Conservation (phyloP, 2,113 vertebrate genomes). For the Gallinago undulata region DNA sequence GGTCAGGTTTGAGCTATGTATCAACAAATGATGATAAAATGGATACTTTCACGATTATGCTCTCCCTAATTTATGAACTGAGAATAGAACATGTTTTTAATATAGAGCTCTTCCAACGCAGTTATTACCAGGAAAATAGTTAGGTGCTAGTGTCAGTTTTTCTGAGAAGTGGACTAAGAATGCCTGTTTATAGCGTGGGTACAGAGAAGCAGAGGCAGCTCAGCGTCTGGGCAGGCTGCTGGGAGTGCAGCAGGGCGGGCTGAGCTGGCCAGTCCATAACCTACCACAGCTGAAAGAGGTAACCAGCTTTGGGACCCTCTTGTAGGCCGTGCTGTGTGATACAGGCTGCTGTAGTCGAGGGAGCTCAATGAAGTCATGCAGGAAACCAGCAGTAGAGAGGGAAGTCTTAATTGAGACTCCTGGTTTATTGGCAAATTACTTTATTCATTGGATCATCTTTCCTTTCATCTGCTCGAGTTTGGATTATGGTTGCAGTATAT, state of each 20-base stretch:
- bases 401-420: not conserved
- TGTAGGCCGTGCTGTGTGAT: no score
- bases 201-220: not conserved
- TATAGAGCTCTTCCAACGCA: not conserved
- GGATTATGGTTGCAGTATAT: not conserved
- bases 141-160: not conserved
- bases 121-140: not conserved
- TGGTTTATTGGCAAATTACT: not conserved
- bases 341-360: not conserved
- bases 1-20: not conserved
- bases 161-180: not conserved
- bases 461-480: not conserved
- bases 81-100: not conserved
- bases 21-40: not conserved
- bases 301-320: not conserved
- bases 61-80: not conserved
- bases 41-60: not conserved
- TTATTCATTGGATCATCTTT: not conserved
- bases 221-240: not conserved
- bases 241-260: not conserved
- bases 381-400: rapidly evolving
- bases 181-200: not conserved
- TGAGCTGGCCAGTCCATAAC: not conserved
- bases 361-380: not conserved
- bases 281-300: not conserved